Conservation (phyloP, 2,113 vertebrate genomes). For the Picathartes gymnocephalus region DNA sequence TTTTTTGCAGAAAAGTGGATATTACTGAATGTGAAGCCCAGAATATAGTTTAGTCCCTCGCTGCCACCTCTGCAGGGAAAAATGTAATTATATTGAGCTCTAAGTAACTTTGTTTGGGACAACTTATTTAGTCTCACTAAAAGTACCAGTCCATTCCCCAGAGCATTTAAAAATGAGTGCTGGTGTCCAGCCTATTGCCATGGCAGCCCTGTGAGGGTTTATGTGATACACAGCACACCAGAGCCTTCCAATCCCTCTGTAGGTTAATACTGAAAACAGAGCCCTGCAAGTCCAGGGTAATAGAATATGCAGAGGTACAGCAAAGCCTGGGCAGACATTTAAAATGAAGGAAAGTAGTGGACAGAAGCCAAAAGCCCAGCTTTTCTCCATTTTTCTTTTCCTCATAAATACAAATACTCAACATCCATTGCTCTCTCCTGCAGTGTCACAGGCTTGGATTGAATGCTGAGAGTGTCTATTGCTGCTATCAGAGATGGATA, state of each 20-base stretch:
- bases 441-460: not conserved
- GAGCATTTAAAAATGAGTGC: not conserved
- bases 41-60: not conserved
- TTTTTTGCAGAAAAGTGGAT: not conserved
- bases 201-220: not conserved
- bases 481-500: not conserved
- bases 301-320: not conserved
- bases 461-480: not conserved
- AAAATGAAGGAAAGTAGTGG: not conserved
- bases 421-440: not conserved
- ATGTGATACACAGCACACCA: not conserved
- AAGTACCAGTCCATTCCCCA: not conserved
- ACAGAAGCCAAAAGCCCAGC: not conserved
- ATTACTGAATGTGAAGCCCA: not conserved
- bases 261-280: slow-evolving; percentile 1
- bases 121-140: not conserved
- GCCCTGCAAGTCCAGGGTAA: not conserved
- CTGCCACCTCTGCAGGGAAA: not conserved
- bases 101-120: not conserved
- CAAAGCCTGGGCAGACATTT: not conserved
- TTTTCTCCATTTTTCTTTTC: not conserved
- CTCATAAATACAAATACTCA: not conserved
- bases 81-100: not conserved
- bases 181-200: not conserved
- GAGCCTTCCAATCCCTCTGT: not conserved